Conservation (phyloP, 2,888 invertebrate species). For the Microplitis deprimator region DNA sequence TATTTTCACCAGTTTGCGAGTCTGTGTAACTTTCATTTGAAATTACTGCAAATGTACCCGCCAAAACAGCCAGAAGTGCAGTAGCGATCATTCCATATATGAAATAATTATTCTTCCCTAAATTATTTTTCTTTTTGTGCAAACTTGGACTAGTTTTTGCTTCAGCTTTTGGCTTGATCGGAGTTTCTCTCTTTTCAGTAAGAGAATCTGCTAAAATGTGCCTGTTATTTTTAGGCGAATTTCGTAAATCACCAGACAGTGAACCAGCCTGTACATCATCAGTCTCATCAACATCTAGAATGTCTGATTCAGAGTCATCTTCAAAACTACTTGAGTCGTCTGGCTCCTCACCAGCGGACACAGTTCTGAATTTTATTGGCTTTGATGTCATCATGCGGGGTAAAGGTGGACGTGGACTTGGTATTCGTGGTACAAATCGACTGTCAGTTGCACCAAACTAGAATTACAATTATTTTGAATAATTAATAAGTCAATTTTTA, state of each 20-base stretch:
- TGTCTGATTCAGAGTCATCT: not conserved
- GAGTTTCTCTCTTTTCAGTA: not conserved
- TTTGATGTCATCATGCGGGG: slow-evolving; percentile 14
- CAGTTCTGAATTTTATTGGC: no score
- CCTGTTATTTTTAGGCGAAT: not conserved
- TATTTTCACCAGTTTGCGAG: not conserved
- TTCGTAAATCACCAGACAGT: not conserved
- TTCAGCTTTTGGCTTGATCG: not conserved
- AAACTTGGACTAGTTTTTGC: not conserved
- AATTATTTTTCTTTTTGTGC: not conserved
- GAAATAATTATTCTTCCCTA: not conserved
- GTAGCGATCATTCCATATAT: no score
- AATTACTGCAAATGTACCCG: not conserved
- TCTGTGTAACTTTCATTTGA: not conserved
- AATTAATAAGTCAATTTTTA: not conserved
- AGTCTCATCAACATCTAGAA: not conserved
- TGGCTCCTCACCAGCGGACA: not conserved
- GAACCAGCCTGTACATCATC: not conserved
- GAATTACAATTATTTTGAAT: not conserved
- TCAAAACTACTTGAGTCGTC: not conserved
- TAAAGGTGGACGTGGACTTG: slow-evolving; percentile 35
- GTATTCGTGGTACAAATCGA: slow-evolving; percentile 16
- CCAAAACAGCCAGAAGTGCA: not conserved
- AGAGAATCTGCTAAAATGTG: not conserved
- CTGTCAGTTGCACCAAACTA: not conserved